Conservation (phyloP, 2,113 vertebrate genomes). For the Corythornis vintsioides region DNA sequence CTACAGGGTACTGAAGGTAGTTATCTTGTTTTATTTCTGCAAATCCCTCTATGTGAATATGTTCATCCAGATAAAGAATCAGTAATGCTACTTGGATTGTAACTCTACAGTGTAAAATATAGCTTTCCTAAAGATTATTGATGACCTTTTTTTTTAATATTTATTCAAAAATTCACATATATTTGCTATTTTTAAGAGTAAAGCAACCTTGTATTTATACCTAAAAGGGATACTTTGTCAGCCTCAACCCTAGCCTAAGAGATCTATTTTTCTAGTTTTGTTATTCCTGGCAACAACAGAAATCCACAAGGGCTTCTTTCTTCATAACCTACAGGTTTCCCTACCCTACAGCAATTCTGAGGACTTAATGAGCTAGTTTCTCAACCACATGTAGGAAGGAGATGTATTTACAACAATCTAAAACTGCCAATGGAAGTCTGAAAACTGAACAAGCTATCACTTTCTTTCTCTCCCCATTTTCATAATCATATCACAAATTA, state of each 20-base stretch:
- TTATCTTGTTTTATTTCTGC: background rate
- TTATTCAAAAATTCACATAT: background rate
- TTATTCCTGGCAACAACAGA: background rate
- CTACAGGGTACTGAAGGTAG: background rate
- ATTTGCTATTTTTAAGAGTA: background rate
- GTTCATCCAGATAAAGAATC: background rate
- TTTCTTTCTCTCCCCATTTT: background rate
- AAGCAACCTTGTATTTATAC: background rate
- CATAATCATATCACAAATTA: background rate
- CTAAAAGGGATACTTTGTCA: background rate
- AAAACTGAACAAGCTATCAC: background rate
- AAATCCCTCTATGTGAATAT: background rate
- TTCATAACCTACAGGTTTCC: slow-evolving; percentile 2
- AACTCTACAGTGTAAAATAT: background rate
- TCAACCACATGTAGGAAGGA: background rate
- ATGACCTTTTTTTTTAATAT: background rate
- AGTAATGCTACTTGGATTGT: background rate
- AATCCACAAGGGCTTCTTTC: background rate
- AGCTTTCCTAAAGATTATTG: background rate
- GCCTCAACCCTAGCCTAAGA: background rate
- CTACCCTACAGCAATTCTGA: background rate
- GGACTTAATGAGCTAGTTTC: background rate
- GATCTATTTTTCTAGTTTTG: background rate
- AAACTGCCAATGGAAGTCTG: background rate
- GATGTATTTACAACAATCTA: slow-evolving; percentile 1